Evolutionary conservation across 2,113 vertebrate genomes (phyloP).

Genomic region (Sturnus vulgaris): DNA sequence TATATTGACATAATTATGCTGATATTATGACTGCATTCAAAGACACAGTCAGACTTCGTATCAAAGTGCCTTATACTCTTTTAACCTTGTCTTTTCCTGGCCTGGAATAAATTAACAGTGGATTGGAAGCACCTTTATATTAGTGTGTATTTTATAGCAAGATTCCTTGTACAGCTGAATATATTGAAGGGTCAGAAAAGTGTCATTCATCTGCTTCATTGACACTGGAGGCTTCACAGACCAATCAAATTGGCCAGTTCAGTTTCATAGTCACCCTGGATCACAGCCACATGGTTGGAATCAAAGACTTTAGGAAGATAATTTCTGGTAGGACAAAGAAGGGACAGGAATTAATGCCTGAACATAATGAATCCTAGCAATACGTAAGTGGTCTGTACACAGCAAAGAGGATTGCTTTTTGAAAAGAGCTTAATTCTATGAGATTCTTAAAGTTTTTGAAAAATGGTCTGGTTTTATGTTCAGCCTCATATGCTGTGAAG

Average conservation of each 20-base stretch:
- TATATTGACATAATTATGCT: neutral
- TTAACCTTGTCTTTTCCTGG: neutral
- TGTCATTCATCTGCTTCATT: neutral
- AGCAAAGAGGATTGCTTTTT: neutral
- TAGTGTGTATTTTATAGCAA: neutral
- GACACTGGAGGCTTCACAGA: neutral
- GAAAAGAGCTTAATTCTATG: neutral
- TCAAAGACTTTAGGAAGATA: neutral
- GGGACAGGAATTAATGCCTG: neutral
- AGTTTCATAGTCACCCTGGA: neutral
- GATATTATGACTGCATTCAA: neutral
- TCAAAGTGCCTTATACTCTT: neutral
- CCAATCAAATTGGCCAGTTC: neutral
- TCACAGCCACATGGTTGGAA: neutral
- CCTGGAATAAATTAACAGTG: neutral
- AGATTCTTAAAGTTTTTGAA: neutral
- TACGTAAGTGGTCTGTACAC: neutral
- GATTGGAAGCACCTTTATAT: neutral
- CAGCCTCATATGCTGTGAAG: neutral
- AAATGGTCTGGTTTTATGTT: neutral
- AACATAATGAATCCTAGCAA: neutral
- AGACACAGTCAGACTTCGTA: neutral
- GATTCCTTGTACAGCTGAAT: neutral
- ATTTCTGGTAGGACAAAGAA: neutral
- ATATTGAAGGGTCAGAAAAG: neutral